Base-by-base conservation (phyloP, 2,888 invertebrate genomes). In the Lathronympha strigana region DNA sequence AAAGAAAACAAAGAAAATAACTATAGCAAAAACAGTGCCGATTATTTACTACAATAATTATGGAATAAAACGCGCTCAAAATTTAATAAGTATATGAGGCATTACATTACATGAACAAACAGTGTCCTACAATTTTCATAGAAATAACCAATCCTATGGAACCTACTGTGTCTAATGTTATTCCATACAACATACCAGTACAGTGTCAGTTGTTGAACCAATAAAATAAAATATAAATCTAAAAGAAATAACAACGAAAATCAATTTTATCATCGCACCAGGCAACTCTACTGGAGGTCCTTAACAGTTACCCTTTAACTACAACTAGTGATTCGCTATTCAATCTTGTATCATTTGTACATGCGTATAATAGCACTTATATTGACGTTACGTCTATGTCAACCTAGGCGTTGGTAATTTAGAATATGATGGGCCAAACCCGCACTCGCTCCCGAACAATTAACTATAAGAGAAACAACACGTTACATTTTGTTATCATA, bases 11-110 rank as follows among this genome's bases (percentile, higher is more conserved):
- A 84, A 78, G 74, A 83, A 81, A 86, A 82, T 84, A 87, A 86
- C 82, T 83, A 88, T 79, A 83, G 84, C 80, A 84, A 87, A 84
- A 91, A 90, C 90, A 91, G 88, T 88, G 90, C 90, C 89, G 86
- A 91, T 88, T 84, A 86, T 76, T 77, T 78, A 77, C 78, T 83
- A 84, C 78, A 76, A 79, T 81, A 36, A 53, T 53, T 53, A 79
- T 77, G 75, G 73, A 70, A 69, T 67, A 69, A 68, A 73, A 63
- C 62, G 63, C 50, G 68, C 40, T 66, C 61, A 31, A 66, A 66
- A 66, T 61, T 60, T 61, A 60, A 51, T 62, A 62, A 49, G 57
- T 63, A 38, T 49, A 63, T 58, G 58, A 64, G 58, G 25, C 36
- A 60, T 58, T 53, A 64, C 58, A 60, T 54, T 61, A 66, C 66